phyloP scores from a whole-genome alignment of 2,888 invertebrate species.

The Standfussiana lucernea region DNA sequence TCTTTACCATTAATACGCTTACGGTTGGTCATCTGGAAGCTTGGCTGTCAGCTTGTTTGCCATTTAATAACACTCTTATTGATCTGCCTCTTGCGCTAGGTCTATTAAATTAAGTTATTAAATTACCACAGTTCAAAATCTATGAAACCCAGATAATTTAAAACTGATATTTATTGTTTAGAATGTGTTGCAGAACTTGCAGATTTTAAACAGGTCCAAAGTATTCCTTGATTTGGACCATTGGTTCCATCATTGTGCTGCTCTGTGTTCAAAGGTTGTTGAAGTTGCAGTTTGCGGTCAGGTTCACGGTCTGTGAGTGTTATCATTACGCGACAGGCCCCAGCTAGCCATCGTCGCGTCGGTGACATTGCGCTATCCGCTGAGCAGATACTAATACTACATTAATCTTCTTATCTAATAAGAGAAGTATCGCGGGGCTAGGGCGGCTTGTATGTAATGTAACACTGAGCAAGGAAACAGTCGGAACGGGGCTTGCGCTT shows the following conservation, averaged over 20 bases:
- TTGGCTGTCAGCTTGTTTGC: neutral
- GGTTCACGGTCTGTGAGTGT: conserved; percentile 3
- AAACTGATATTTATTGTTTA: neutral
- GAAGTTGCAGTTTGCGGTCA: neutral
- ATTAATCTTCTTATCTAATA: conserved; percentile 26
- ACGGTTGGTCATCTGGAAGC: too few relatives aligned
- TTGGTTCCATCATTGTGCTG: neutral
- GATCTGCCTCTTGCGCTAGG: neutral
- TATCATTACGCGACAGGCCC: conserved; percentile 6
- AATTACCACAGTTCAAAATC: neutral
- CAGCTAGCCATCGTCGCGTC: neutral
- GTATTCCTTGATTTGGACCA: neutral
- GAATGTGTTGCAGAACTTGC: neutral
- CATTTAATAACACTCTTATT: neutral
- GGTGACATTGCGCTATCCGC: conserved; percentile 42
- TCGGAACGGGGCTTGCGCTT: neutral
- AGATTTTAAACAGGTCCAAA: neutral
- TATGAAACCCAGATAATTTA: neutral
- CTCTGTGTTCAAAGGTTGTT: conserved; percentile 5
- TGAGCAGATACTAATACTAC: conserved; percentile 11
- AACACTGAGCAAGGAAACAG: conserved; percentile 12
- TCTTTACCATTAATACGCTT: neutral
- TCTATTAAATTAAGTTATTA: neutral
- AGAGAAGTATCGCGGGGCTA: neutral
- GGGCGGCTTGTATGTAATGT: neutral